A percentile compares a stretch with the other conserved stretches of the same genome.
Evolutionary conservation across 92 coral and sea anemone genomes (phyloP).

Genomic region (Paragorgia papillata): DNA sequence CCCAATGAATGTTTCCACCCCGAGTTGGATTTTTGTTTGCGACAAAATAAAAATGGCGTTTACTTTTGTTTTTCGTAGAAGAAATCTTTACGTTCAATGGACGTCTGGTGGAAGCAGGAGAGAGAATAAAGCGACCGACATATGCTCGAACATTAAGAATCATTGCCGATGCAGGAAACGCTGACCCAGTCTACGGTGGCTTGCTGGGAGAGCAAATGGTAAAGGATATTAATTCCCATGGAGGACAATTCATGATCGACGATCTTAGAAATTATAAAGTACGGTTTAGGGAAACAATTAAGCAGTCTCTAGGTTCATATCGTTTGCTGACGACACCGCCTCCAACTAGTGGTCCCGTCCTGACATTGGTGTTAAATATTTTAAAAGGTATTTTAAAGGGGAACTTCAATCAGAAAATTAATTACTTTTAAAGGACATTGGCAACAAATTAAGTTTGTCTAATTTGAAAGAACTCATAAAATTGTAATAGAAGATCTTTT

Average conservation of each 20-base stretch:
- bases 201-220: conserved; percentile 71
- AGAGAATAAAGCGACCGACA: conserved; percentile 73
- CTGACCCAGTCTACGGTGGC: conserved; percentile 84
- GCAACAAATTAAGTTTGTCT: too few relatives aligned
- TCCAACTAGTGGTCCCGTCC: conserved; percentile 96
- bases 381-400: conserved; percentile 73
- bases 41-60: too few relatives aligned
- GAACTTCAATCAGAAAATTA: too few relatives aligned
- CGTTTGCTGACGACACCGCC: conserved; percentile 83
- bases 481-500: too few relatives aligned
- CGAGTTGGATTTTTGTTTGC: too few relatives aligned
- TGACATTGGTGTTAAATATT: conserved; percentile 79
- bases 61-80: conserved; percentile 46
- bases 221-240: conserved; percentile 77
- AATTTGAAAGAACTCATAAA: too few relatives aligned
- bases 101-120: conserved; percentile 80
- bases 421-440: too few relatives aligned
- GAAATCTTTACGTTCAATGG: conserved; percentile 73
- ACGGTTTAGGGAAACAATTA: conserved; percentile 69
- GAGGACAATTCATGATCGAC: conserved; percentile 73
- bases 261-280: conserved; percentile 87
- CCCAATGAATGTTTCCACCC: too few relatives aligned
- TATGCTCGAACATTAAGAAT: conserved; percentile 75
- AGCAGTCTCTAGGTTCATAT: conserved; percentile 67
- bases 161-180: conserved; percentile 80